A percentile compares a stretch with the other conserved stretches of the same genome.
Conservation (phyloP, 2,888 invertebrate genomes). For the Drosophila multiciliata region DNA sequence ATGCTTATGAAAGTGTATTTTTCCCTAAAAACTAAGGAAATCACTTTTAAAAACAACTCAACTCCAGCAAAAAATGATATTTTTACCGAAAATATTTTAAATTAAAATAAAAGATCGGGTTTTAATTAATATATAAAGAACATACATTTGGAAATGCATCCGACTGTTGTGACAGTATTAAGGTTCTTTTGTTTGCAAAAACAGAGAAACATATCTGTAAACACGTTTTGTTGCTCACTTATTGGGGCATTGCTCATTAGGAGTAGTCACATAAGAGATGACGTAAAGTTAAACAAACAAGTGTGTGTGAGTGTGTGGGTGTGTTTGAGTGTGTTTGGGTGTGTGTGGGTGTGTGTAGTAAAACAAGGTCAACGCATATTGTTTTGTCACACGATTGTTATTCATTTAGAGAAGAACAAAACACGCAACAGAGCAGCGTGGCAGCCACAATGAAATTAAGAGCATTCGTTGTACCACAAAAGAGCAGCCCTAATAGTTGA, state of each 20-base stretch:
- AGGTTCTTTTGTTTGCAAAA: too few relatives aligned
- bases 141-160: neutral
- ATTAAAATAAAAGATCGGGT: neutral
- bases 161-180: neutral
- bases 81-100: neutral
- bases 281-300: constrained; percentile 32
- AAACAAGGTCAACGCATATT: constrained; percentile 82
- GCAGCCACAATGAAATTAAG: constrained; percentile 38
- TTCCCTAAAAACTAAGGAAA: neutral
- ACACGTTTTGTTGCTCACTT: constrained; percentile 56
- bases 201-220: neutral
- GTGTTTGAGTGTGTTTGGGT: constrained; percentile 3
- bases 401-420: constrained; percentile 73
- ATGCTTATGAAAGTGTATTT: neutral
- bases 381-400: constrained; percentile 78
- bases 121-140: neutral
- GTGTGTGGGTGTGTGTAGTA: constrained; percentile 3
- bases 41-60: neutral
- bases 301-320: neutral
- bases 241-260: constrained; percentile 49
- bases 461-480: constrained; percentile 53
- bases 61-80: neutral
- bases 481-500: constrained; percentile 29
- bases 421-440: constrained; percentile 21
- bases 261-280: constrained; percentile 48